Base-by-base conservation (phyloP, 1,140 invertebrate genomes). In the Tetramorium alpestre region DNA sequence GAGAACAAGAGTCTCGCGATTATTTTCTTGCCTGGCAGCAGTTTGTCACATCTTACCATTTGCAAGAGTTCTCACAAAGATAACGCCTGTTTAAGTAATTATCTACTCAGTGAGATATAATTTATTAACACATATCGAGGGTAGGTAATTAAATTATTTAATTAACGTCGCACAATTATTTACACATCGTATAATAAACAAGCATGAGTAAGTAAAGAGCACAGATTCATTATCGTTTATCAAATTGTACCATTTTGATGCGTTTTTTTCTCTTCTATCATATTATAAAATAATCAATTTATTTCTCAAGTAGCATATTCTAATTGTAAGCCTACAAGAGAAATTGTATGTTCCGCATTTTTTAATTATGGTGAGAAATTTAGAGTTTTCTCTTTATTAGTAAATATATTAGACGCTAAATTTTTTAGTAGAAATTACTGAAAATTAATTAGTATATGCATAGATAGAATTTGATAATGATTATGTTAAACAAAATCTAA, bases 71-170 rank as follows among this genome's bases (percentile, higher is more conserved):
- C 41, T n/a, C 25, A 11, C 18, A 0, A 62, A 65, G 76, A 65
- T 47, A 77, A 47, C 22, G 2, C 18, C 25, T 44, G 16, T 77
- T 16, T 33, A 47, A 47, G 6, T 69, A 49, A 41, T 10, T n/a
- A 78, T 13, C 5, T 62, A 28, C 5, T 2, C 41, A 5, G 5
- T 28, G 10, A 77, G n/a, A 41, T 18, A 41, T 64, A 47, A 44
- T 28, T 77, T n/a, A 77, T 16, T 76, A 60, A 25, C 13, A 41
- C 10, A 25, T 56, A 25, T 77, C 16, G 6, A 65, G 1, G 10
- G 10, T 76, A 69, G 11, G 2, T 49, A 49, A 69, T 69, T 69
- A 64, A 64, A 33, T 33, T 47, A 78, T 65, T 78, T 65, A 33
- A 78, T 75, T 56, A 56, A 11, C 38, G 16, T 60, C 28, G 13